These are phyloP conservation scores for Arctopsyche grandis DNA, from an alignment of 1,140 invertebrate genomes.

Conservation along the genomic window DNA sequence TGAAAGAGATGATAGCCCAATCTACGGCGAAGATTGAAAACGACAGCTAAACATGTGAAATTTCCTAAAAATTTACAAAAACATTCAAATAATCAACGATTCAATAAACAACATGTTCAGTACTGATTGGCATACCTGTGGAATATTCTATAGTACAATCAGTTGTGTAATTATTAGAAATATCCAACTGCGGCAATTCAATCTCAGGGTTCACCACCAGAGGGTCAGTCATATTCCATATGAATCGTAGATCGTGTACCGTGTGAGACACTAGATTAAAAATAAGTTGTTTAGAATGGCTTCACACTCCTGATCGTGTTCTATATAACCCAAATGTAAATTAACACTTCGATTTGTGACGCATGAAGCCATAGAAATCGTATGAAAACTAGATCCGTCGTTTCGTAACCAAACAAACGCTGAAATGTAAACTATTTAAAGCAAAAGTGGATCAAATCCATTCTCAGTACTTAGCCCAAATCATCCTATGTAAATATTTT, in stretches of 20 bases:
- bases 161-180: constrained; percentile 86
- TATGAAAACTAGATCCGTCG: neutral
- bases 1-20: constrained; percentile 90
- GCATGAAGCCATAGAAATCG: neutral
- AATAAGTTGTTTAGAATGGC: neutral
- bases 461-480: no score
- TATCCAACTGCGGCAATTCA: constrained; percentile 86
- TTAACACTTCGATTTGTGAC: neutral
- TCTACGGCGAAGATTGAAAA: constrained; percentile 84
- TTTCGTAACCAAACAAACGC: no score
- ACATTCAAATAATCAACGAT: neutral
- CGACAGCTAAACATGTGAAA: constrained; percentile 87
- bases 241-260: constrained; percentile 84
- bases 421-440: no score
- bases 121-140: constrained; percentile 69
- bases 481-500: no score
- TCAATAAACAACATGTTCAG: neutral
- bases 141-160: constrained; percentile 91
- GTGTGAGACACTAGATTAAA: constrained; percentile 80
- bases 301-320: neutral
- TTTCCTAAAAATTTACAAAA: constrained; percentile 72
- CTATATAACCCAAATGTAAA: neutral
- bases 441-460: no score
- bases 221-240: constrained; percentile 89
- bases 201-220: constrained; percentile 88